Evolutionary conservation across 1,140 invertebrate species (phyloP).

Genomic region (Chrysomallon squamiferum): DNA sequence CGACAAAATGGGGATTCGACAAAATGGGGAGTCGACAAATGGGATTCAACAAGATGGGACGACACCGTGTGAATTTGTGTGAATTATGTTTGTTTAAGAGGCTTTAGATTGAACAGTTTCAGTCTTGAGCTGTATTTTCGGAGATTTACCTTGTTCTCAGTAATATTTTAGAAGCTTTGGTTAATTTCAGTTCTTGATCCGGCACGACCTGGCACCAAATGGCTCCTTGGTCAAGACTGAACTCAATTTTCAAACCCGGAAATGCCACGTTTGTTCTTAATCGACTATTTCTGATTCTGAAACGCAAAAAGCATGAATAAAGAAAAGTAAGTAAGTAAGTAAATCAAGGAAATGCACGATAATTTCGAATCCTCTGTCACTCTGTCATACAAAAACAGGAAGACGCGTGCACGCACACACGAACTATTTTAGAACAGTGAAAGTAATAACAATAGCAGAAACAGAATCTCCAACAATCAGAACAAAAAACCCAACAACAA

Average conservation of each 20-base stretch:
- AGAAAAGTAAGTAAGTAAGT: too few species aligned
- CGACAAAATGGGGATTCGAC: too few species aligned
- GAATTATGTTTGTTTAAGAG: too few species aligned
- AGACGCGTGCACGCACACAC: neutral
- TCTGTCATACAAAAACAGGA: neutral
- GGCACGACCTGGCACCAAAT: neutral
- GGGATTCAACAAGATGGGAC: too few species aligned
- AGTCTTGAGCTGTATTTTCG: too few species aligned
- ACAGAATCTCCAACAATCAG: too few species aligned
- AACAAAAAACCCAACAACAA: too few species aligned
- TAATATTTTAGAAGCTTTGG: neutral
- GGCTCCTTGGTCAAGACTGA: conserved; percentile 26
- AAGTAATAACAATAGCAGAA: too few species aligned
- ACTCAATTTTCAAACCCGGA: conserved; percentile 37
- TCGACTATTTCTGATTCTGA: conserved; percentile 22
- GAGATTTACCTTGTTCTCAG: neutral
- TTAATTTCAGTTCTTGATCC: neutral
- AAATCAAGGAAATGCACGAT: too few species aligned
- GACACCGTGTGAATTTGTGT: too few species aligned
- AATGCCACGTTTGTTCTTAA: conserved; percentile 29
- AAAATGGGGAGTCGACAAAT: too few species aligned
- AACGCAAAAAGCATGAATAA: neutral
- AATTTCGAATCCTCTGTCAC: neutral
- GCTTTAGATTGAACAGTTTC: too few species aligned
- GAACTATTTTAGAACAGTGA: neutral